phyloP scores from a whole-genome alignment of 1,140 invertebrate species.

The Orussus abietinus region DNA sequence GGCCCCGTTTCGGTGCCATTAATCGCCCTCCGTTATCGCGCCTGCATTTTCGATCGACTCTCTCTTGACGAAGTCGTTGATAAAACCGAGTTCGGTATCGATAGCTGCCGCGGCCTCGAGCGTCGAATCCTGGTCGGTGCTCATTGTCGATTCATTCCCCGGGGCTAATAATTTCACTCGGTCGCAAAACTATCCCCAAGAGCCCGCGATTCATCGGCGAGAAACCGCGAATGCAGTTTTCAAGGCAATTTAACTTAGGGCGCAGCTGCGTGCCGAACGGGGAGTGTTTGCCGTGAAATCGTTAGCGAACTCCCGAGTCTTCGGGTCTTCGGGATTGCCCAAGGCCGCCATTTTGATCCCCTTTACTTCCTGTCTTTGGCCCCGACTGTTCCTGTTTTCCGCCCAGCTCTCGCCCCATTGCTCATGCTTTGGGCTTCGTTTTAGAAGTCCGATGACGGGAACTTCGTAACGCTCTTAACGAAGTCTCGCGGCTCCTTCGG shows the following conservation, averaged over 20 bases:
- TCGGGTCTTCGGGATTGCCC: no score
- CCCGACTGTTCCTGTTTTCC: background rate
- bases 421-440: background rate
- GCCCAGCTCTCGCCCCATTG: background rate
- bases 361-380: slow-evolving; percentile 1
- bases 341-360: background rate
- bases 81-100: no score
- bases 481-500: slow-evolving; percentile 1
- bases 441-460: slow-evolving; percentile 7
- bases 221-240: slow-evolving; percentile 29
- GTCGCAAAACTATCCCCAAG: no score
- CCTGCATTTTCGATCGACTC: no score
- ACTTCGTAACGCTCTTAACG: slow-evolving; percentile 20
- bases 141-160: no score
- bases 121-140: no score
- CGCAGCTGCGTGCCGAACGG: slow-evolving; percentile 22
- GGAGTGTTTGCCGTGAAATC: slow-evolving; percentile 30
- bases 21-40: no score
- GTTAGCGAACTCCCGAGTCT: slow-evolving; percentile 14
- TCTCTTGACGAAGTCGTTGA: no score
- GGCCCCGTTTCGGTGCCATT: no score
- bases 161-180: no score
- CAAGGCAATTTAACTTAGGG: slow-evolving; percentile 34
- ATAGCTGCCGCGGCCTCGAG: no score
- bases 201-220: no score